Evolutionary conservation across 2,888 invertebrate species (phyloP).

Genomic region (Idaea straminata): DNA sequence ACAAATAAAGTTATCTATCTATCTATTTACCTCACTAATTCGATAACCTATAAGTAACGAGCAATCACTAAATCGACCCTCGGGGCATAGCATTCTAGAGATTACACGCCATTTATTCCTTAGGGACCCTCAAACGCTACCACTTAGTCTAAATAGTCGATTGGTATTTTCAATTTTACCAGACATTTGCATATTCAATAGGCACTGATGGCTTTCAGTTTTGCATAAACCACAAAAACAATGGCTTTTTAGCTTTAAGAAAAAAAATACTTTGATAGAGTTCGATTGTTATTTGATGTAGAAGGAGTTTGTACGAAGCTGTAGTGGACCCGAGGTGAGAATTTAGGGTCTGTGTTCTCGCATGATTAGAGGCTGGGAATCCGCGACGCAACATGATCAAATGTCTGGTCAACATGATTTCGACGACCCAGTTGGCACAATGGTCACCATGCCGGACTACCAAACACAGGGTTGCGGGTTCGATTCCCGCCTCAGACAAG

Average conservation of each 20-base stretch:
- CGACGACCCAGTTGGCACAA: too few species aligned
- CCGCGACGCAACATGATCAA: too few species aligned
- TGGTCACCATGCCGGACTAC: too few species aligned
- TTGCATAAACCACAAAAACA: slow-evolving; percentile 24
- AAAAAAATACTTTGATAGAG: neutral
- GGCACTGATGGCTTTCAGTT: slow-evolving; percentile 50
- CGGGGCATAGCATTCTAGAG: slow-evolving; percentile 3
- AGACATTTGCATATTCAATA: slow-evolving; percentile 67
- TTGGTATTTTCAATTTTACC: slow-evolving; percentile 68
- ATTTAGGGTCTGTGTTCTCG: neutral
- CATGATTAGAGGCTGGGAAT: neutral
- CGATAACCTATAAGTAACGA: neutral
- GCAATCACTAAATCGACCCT: neutral
- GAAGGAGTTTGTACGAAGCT: neutral
- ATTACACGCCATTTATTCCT: slow-evolving; percentile 30
- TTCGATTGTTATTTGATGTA: neutral
- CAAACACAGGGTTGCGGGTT: too few species aligned
- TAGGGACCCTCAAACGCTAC: slow-evolving; percentile 24
- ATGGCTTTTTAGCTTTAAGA: slow-evolving; percentile 13
- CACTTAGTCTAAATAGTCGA: slow-evolving; percentile 43
- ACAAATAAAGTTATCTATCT: too few species aligned
- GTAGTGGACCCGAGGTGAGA: neutral
- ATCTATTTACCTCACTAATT: neutral
- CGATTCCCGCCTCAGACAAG: too few species aligned
- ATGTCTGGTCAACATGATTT: too few species aligned